Base-by-base conservation (phyloP, 1,140 invertebrate genomes). In the Lamellibrachia luymesi region DNA sequence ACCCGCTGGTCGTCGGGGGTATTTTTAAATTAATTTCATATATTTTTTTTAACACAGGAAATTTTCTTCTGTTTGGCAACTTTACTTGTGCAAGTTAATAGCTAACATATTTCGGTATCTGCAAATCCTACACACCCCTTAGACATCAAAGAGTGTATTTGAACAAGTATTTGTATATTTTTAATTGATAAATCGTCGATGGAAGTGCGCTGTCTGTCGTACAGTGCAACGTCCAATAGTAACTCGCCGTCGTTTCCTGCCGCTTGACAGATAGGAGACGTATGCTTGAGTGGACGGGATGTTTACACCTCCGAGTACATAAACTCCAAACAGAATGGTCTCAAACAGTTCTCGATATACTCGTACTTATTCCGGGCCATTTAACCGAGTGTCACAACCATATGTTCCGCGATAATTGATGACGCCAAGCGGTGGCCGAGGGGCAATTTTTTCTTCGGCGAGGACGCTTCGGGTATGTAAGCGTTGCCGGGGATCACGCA, bases 321-420 rank as follows among this genome's bases (percentile, higher is more conserved):
- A 80, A 80, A 80, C 64, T 80, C 64, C 25, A 80, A 80, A 80
- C 64, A 22, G 64, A 80, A 80, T 80, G 13, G 64, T 80, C 64
- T 80, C 64, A 80, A 80, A 80, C 64, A 80, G 6, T 80, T 80
- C 64, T 80, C 64, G 13, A 80, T 80, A 80, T 80, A 80, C 64
- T 80, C 5, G 64, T 80, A 80, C 64, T 80, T 80, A 80, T 80
- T 80, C 64, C 64, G 25, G 64, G 8, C 13, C 64, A 80, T 80
- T 80, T 80, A 80, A 22, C 17, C 64, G 64, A 80, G 64, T 80
- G 64, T 80, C 64, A 80, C 64, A 80, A 22, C 64, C 64, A 80
- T 80, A 80, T 80, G 64, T 80, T 80, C 64, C 25, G 64, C 64
- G 64, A 80, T 80, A 80, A 80, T 80, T 80, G 64, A 80, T 80